Evolutionary conservation across 2,113 vertebrate species (phyloP), one percentile per base, ranked within the genome.

Genomic region (Romanogobio albipinnatus): DNA sequence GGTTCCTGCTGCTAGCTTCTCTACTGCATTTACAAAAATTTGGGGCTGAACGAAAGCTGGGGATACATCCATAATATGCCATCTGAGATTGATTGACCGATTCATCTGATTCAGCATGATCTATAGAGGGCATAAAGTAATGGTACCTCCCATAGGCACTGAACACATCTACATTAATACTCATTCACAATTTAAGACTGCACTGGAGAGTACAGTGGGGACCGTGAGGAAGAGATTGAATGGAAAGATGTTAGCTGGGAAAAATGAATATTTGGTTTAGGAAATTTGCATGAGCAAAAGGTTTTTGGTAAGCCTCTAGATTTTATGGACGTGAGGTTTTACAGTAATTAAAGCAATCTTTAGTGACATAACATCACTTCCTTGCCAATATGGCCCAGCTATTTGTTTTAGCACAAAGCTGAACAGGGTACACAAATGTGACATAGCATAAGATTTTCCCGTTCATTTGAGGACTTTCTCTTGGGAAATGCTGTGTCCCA

Each of bases 141-240:
- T 71, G 86, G 88, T 77, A 59, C 76, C 76, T 87, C 87, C 19
- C 71, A 86, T 62, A 90, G 86, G 76, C 88, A 58, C 80, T 80
- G 10, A 33, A 45, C 62, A 87, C 81, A 89, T 92, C 83, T 88
- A 87, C 85, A 89, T 87, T 90, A 86, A 90, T 71, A 81, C 53
- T 87, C 85, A 88, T 86, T 87, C 85, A 58, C 78, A 89, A 88
- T 91, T 90, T 84, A 81, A 39, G 24, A 89, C 87, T 86, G 62
- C 71, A 71, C 59, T 59, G 86, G 59, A 36, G 62, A 59, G 43
- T 22, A 33, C 76, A 33, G 76, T n/a, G 26, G 64, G 15, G 17
- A 56, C 17, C 2, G 7, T 19, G 6, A 56, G 7, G 56, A 36
- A 10, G 4, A 61, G 39, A 58, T 73, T 51, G 79, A 45, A 45